Base-by-base conservation (phyloP, 2,888 invertebrate genomes). In the Drosophila mercatorum region DNA sequence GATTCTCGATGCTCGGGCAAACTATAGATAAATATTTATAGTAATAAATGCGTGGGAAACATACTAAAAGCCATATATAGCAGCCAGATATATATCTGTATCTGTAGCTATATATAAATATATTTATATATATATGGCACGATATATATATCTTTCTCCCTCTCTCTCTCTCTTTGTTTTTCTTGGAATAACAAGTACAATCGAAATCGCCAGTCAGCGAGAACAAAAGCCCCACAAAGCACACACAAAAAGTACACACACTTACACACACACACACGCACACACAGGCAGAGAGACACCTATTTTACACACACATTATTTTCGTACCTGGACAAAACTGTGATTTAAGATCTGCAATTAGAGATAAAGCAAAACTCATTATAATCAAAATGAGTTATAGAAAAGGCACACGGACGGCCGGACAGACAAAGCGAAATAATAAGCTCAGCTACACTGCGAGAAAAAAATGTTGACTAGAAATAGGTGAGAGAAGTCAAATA, bases 41-140 rank as follows among this genome's bases (percentile, higher is more conserved):
- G 69, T 77, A 72, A 82, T 88, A 82, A 83, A 83, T 88, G 83
- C 83, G 83, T 84, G 83, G 83, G 83, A 84, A 84, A 88, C 67
- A 75, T 38, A 65, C 60, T 62, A 74, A 59, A 66, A 62, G 31
- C 56, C 68, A 59, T 63, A 68, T 63, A 74, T 26, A 67, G 64
- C 36, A 49, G 43, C 26, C 56, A 34, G 17, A 17, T 12, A 22
- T 36, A 3, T 34, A 51, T 11, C 10, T 51, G 34, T 49, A 49
- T 49, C 10, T 11, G 6, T 22, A 22, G 22, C 22, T 22, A 22
- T 22, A 22, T 22, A 17, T 12, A 36, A 22, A 22, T 22, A 22
- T 22, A 22, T 22, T 1, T 22, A 22, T 22, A 22, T 22, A 34
- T 22, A 44, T 41, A 11, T 44, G 6, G 22, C 43, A 7, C 31